Percentiles rank a stretch among this genome's conserved stretches.
These are phyloP conservation scores for Onychorhynchus coronatus DNA, from an alignment of 2,113 vertebrate species.

Conservation along the genomic window DNA sequence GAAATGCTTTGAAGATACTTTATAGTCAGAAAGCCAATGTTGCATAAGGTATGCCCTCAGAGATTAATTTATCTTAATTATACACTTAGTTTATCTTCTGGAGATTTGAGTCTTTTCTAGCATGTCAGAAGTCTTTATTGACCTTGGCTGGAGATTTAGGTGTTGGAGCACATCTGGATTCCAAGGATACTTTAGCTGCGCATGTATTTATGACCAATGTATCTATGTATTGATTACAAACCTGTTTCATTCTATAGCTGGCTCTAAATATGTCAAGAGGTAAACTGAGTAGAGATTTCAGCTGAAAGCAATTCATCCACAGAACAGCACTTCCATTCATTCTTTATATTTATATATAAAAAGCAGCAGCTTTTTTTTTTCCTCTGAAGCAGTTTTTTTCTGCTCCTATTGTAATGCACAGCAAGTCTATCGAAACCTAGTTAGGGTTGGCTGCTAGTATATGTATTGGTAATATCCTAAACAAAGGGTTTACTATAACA, in stretches of 20 bases:
- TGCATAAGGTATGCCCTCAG: neutral
- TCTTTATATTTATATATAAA: neutral
- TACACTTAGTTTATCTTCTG: neutral
- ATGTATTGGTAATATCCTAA: rapidly evolving
- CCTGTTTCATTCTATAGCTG: neutral
- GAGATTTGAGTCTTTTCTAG: neutral
- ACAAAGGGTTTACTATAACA: neutral
- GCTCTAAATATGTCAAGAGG: neutral
- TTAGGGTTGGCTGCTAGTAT: neutral
- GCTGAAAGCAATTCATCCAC: neutral
- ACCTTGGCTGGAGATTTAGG: neutral
- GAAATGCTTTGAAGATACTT: neutral
- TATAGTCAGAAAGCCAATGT: neutral
- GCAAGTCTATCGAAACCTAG: neutral
- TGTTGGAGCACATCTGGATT: neutral
- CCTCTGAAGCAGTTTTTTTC: neutral
- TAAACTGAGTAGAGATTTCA: neutral
- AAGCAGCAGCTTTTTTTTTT: neutral
- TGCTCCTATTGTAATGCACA: neutral
- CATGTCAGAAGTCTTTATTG: neutral
- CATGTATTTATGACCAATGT: neutral
- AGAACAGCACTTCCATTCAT: neutral
- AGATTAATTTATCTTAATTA: neutral
- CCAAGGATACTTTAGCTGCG: neutral
- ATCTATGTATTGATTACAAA: neutral